Base-by-base conservation (phyloP, 2,888 invertebrate species). In the Plebejus melissa region DNA sequence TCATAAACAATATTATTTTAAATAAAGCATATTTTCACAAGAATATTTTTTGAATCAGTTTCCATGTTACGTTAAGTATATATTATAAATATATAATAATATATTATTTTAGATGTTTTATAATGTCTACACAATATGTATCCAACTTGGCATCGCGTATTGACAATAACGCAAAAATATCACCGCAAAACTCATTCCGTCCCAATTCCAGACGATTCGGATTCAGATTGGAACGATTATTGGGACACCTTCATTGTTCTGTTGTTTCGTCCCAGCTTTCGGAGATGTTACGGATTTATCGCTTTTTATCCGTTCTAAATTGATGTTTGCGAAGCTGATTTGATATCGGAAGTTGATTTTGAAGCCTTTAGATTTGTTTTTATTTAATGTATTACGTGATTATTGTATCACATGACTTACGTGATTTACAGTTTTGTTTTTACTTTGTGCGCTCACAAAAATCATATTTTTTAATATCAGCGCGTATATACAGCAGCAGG, bases 191-290 rank as follows among this genome's bases (percentile, higher is more conserved):
- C 79, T 76, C 79, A 77, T 79, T 78, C 78, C 82, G 83, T 85
- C 84, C 82, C 84, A 83, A 88, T 85, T 84, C 83, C 80, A 82
- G 85, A 86, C 86, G 86, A 86, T 82, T 86, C 83, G 83, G 82
- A 81, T 84, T 86, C 81, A 82, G 83, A 86, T 84, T 82, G 85
- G 82, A 85, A 83, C 88, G 88, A 88, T 89, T 85, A 87, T 54
- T 81, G 84, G 84, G 82, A 85, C 86, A 87, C 87, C 87, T 88
- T 87, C 86, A 87, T 86, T 83, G 84, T 74, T 81, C 80, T 78
- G 83, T 86, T 88, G 90, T 86, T 82, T 32, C 32, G 84, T 84
- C 85, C 16, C 28, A 38, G 71, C n/a, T 72, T 72, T 22, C 32
- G 3, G 54, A 72, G 54, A 72, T 28, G 54, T 72, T 16, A 72